Evolutionary conservation across 2,888 invertebrate species (phyloP).

Genomic region (Rhaphigaster nebulosa): DNA sequence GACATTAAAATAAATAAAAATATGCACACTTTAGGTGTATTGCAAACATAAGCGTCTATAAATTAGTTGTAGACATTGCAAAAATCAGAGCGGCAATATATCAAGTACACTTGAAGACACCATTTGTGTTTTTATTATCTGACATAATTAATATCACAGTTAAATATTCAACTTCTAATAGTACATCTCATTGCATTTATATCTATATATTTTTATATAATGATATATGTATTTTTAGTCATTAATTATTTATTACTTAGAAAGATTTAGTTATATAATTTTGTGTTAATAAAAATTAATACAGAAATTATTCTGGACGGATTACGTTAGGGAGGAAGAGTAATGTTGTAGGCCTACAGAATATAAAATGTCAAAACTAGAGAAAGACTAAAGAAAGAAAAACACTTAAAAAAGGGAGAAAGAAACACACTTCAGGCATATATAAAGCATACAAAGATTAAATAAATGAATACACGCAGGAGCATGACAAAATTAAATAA

Average conservation of each 20-base stretch:
- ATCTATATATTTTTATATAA: neutral
- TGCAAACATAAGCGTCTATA: neutral
- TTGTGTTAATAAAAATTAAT: constrained; percentile 17
- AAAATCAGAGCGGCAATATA: neutral
- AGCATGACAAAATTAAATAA: neutral
- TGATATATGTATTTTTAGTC: neutral
- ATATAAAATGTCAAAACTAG: constrained; percentile 20
- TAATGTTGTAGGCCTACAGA: neutral
- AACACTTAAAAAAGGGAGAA: neutral
- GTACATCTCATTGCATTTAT: neutral
- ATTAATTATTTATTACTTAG: neutral
- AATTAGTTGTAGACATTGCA: neutral
- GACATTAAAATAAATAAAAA: neutral
- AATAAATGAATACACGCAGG: neutral
- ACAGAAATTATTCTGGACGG: constrained; percentile 20
- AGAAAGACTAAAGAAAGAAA: neutral
- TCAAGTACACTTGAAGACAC: neutral
- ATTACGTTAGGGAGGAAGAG: neutral
- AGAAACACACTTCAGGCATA: constrained; percentile 3
- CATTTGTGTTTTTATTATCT: neutral
- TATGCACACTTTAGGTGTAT: neutral
- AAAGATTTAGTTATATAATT: constrained; percentile 2
- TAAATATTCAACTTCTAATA: neutral
- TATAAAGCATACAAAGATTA: neutral
- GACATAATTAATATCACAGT: constrained; percentile 41